These are phyloP conservation scores for Stenotaenia linearis DNA, from an alignment of 2,888 invertebrate species.

Conservation along the genomic window DNA sequence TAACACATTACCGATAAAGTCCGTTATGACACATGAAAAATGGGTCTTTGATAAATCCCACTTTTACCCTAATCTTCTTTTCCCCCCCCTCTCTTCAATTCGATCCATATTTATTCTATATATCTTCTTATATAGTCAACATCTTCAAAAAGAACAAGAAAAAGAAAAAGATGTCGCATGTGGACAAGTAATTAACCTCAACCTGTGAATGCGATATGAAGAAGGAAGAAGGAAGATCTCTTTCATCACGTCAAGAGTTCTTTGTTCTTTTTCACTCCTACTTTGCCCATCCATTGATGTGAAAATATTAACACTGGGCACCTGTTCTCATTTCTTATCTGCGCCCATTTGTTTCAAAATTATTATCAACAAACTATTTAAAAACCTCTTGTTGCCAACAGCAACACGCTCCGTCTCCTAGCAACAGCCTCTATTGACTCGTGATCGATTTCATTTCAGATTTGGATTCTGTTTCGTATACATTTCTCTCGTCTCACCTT, in stretches of 20 bases:
- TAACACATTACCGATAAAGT: background rate
- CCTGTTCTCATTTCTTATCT: background rate
- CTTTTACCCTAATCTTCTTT: background rate
- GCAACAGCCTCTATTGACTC: background rate
- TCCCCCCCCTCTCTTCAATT: background rate
- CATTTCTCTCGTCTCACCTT: background rate
- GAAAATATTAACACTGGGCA: background rate
- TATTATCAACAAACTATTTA: background rate
- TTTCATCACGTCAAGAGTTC: background rate
- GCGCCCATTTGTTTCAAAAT: background rate
- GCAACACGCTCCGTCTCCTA: background rate
- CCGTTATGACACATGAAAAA: background rate
- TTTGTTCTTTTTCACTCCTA: background rate
- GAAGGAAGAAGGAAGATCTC: background rate
- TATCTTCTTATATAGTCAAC: background rate
- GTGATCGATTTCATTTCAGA: slow-evolving; percentile 5
- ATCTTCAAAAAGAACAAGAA: background rate
- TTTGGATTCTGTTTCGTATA: background rate
- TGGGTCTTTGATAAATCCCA: background rate
- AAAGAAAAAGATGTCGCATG: background rate
- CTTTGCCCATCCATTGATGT: background rate
- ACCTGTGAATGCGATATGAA: background rate
- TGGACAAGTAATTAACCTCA: background rate
- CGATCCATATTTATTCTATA: background rate
- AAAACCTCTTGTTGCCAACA: background rate